phyloP scores from a whole-genome alignment of 2,888 invertebrate genomes.

The Chromoteleia sp. region DNA sequence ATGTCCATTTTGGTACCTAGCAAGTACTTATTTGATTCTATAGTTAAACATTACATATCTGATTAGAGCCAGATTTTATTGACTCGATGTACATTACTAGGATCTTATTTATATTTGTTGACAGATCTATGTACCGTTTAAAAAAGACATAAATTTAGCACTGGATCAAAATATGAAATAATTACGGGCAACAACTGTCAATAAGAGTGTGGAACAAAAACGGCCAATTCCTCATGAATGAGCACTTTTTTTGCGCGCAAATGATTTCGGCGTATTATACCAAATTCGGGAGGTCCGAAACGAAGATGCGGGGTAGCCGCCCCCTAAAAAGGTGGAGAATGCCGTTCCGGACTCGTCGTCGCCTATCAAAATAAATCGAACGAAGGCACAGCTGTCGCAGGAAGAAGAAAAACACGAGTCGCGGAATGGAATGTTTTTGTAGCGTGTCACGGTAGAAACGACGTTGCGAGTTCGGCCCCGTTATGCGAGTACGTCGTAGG shows the following conservation, averaged over 20 bases:
- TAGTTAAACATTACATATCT: too few relatives aligned
- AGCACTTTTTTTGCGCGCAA: conserved; percentile 37
- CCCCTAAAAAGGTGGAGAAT: conserved; percentile 49
- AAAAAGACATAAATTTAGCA: too few relatives aligned
- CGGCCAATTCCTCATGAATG: conserved; percentile 16
- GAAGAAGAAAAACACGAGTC: conserved; percentile 63
- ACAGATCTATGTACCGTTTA: too few relatives aligned
- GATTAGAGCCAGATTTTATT: too few relatives aligned
- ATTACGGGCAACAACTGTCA: conserved; percentile 36
- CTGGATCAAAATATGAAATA: conserved; percentile 23
- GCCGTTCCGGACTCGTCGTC: conserved; percentile 24
- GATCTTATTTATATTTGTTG: too few relatives aligned
- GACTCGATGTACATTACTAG: too few relatives aligned
- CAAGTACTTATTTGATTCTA: too few relatives aligned
- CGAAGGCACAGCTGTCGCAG: conserved; percentile 62
- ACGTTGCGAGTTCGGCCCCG: conserved; percentile 51
- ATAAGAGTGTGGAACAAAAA: conserved; percentile 26
- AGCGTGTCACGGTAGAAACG: conserved; percentile 64
- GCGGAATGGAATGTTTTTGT: conserved; percentile 64
- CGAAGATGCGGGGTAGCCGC: conserved; percentile 23
- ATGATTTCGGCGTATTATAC: conserved; percentile 55
- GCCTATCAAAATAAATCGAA: conserved; percentile 69
- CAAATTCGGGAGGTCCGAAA: conserved; percentile 55
- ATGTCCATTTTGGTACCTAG: too few relatives aligned
- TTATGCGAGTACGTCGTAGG: conserved; percentile 55